phyloP scores from a whole-genome alignment of 2,888 invertebrate genomes.

The Ctena decussata region DNA sequence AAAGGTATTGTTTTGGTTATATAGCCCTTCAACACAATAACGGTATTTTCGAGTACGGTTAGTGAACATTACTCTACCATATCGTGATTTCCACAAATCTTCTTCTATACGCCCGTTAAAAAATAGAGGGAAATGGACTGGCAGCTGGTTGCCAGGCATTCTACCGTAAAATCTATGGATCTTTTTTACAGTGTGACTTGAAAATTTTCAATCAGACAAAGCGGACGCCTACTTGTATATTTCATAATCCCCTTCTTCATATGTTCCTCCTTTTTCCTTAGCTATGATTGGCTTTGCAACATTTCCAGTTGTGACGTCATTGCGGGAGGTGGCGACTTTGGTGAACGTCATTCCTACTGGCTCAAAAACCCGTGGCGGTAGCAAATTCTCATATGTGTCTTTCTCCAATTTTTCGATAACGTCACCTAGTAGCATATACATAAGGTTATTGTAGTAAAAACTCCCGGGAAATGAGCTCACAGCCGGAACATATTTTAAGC shows the following conservation, averaged over 20 bases:
- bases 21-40: too few species aligned
- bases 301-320: constrained; percentile 3
- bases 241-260: constrained; percentile 25
- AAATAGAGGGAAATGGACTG: too few species aligned
- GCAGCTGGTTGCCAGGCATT: too few species aligned
- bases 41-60: too few species aligned
- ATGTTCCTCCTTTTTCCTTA: constrained; percentile 30
- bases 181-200: too few species aligned
- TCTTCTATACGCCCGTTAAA: too few species aligned
- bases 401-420: constrained; percentile 61
- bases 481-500: constrained; percentile 43
- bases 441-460: constrained; percentile 70
- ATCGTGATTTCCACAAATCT: too few species aligned
- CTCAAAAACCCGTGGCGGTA: constrained; percentile 53
- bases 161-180: too few species aligned
- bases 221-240: constrained; percentile 29
- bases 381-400: constrained; percentile 63
- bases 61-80: too few species aligned
- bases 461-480: constrained; percentile 35
- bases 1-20: too few species aligned
- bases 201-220: too few species aligned
- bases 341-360: constrained; percentile 64
- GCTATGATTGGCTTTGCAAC: constrained; percentile 67
- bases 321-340: constrained; percentile 15
- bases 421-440: constrained; percentile 63